Conservation (phyloP, 2,888 invertebrate species). For the Ctena decussata region DNA sequence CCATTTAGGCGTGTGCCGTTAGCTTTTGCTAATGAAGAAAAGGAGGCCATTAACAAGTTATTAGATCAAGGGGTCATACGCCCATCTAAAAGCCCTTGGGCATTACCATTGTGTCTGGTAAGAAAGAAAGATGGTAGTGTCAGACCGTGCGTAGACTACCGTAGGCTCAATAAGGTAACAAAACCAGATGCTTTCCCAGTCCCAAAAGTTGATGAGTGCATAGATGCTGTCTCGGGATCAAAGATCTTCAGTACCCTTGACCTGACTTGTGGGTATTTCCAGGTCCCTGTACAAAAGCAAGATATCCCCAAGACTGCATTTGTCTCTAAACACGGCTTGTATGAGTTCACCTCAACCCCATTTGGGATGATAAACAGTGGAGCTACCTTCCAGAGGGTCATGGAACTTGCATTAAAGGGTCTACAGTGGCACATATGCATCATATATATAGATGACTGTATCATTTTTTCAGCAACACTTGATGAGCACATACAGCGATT, state of each 20-base stretch:
- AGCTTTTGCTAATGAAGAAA: slow-evolving; percentile 30
- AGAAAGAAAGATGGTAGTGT: slow-evolving; percentile 46
- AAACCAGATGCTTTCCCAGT: slow-evolving; percentile 54
- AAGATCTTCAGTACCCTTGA: slow-evolving; percentile 50
- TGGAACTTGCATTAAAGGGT: slow-evolving; percentile 53
- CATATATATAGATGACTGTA: slow-evolving; percentile 58
- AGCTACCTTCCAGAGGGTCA: slow-evolving; percentile 51
- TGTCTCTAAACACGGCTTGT: slow-evolving; percentile 55
- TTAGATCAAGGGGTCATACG: slow-evolving; percentile 22
- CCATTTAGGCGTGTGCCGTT: slow-evolving; percentile 9
- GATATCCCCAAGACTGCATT: slow-evolving; percentile 65
- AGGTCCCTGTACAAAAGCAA: slow-evolving; percentile 44
- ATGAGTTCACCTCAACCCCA: slow-evolving; percentile 48
- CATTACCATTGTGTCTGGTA: slow-evolving; percentile 35
- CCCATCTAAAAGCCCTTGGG: slow-evolving; percentile 39
- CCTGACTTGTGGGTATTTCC: slow-evolving; percentile 52
- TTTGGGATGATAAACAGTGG: slow-evolving; percentile 50
- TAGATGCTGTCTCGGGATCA: slow-evolving; percentile 45
- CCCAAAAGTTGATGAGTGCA: slow-evolving; percentile 51
- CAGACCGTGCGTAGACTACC: slow-evolving; percentile 45
- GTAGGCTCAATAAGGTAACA: slow-evolving; percentile 44
- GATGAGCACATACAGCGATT: slow-evolving; percentile 46
- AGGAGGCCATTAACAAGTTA: slow-evolving; percentile 33
- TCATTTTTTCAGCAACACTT: slow-evolving; percentile 47
- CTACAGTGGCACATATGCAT: slow-evolving; percentile 56